These are phyloP conservation scores for Caenorhabditis auriculariae DNA, from an alignment of 2,888 invertebrate genomes.

Conservation along the genomic window DNA sequence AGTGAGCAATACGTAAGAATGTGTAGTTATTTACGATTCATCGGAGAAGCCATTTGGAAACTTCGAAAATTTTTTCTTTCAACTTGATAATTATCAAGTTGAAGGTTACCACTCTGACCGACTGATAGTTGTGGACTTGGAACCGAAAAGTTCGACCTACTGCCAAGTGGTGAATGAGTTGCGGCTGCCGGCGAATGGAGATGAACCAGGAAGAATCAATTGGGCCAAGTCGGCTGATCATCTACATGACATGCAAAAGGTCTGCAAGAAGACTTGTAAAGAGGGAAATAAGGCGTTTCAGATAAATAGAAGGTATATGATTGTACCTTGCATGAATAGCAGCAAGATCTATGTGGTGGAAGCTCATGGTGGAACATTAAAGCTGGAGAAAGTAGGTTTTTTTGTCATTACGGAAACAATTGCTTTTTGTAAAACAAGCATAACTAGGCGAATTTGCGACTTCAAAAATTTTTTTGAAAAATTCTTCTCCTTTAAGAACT, in stretches of 20 bases:
- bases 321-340: conserved; percentile 81
- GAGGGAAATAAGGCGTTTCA: conserved; percentile 6
- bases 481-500: neutral
- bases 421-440: conserved; percentile 1
- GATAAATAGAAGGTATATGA: conserved; percentile 74
- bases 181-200: conserved; percentile 19
- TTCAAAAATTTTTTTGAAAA: neutral
- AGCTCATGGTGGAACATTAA: conserved; percentile 25
- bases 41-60: too few species aligned
- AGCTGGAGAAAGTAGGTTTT: conserved; percentile 21
- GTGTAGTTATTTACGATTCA: too few species aligned
- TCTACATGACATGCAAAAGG: conserved; percentile 31
- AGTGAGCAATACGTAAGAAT: too few species aligned
- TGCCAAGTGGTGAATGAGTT: conserved; percentile 22
- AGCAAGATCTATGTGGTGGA: conserved; percentile 83
- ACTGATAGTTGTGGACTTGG: conserved; percentile 29
- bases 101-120: conserved; percentile 20
- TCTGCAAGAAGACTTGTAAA: neutral
- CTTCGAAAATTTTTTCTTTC: too few species aligned
- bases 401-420: neutral
- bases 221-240: conserved; percentile 41
- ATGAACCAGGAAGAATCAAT: conserved; percentile 44
- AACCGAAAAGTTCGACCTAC: conserved; percentile 24
- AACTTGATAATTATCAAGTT: too few species aligned
- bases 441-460: neutral